These are phyloP conservation scores for Ascidia mentula DNA, from an alignment of 23 tunicate species.

Conservation along the genomic window DNA sequence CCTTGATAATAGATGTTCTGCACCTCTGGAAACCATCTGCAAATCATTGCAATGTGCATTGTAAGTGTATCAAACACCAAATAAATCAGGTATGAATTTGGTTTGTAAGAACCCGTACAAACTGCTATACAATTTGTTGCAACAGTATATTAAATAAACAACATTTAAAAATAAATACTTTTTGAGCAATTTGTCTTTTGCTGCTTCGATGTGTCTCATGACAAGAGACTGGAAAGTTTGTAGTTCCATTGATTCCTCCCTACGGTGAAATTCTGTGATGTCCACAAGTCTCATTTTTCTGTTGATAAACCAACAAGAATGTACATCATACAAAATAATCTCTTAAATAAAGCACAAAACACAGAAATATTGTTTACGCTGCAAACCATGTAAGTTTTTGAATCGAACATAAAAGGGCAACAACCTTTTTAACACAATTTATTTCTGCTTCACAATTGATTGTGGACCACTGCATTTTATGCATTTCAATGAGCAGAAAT, in stretches of 20 bases:
- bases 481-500: too few species aligned
- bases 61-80: neutral
- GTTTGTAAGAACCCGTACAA: neutral
- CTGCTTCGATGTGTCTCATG: constrained; percentile 85
- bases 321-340: too few species aligned
- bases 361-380: too few species aligned
- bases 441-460: neutral
- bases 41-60: neutral
- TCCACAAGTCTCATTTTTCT: constrained; percentile 73
- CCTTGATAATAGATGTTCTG: constrained; percentile 97
- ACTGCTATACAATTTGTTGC: neutral
- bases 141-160: neutral
- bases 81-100: neutral
- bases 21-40: constrained; percentile 98
- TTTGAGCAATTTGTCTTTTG: constrained; percentile 92
- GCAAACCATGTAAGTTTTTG: neutral
- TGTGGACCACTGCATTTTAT: too few species aligned
- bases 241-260: constrained; percentile 90
- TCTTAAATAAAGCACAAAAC: too few species aligned
- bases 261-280: constrained; percentile 73
- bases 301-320: too few species aligned
- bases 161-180: constrained; percentile 31
- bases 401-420: neutral
- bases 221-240: constrained; percentile 78
- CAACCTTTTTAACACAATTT: neutral